Evolutionary conservation across 2,888 invertebrate species (phyloP).

Genomic region (Caprella mutica): DNA sequence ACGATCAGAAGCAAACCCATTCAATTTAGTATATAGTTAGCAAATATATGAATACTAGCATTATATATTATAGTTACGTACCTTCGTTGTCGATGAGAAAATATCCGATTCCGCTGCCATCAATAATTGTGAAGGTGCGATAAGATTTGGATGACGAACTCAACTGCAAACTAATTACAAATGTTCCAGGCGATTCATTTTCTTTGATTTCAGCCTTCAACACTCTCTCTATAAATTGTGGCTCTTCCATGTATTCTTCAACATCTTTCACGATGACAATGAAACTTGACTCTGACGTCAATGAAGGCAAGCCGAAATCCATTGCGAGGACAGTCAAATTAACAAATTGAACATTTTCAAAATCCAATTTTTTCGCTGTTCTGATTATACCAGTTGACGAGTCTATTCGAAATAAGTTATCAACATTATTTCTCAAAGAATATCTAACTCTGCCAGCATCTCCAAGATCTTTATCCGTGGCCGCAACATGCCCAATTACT

Average conservation of each 20-base stretch:
- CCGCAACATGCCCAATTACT: conserved; percentile 69
- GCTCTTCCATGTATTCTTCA: conserved; percentile 66
- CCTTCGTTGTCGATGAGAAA: conserved; percentile 84
- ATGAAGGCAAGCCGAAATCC: conserved; percentile 70
- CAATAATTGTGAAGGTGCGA: conserved; percentile 75
- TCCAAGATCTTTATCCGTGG: conserved; percentile 69
- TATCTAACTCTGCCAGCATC: conserved; percentile 49
- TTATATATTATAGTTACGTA: too few relatives aligned
- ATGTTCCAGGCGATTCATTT: conserved; percentile 62
- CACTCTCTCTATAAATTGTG: conserved; percentile 49
- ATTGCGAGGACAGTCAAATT: conserved; percentile 72
- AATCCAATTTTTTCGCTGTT: conserved; percentile 65
- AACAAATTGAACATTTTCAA: conserved; percentile 78
- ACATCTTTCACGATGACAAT: conserved; percentile 64
- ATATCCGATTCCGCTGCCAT: conserved; percentile 79
- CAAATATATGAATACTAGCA: too few relatives aligned
- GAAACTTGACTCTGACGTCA: conserved; percentile 66
- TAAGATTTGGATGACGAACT: conserved; percentile 67
- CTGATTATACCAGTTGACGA: conserved; percentile 72
- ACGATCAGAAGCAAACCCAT: too few relatives aligned
- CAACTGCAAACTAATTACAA: conserved; percentile 66
- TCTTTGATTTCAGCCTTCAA: conserved; percentile 62
- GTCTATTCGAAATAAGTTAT: conserved; percentile 65
- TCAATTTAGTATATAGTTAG: too few relatives aligned
- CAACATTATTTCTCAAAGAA: conserved; percentile 44